phyloP scores from a whole-genome alignment of 2,888 invertebrate genomes.

The Cantharis rufa region DNA sequence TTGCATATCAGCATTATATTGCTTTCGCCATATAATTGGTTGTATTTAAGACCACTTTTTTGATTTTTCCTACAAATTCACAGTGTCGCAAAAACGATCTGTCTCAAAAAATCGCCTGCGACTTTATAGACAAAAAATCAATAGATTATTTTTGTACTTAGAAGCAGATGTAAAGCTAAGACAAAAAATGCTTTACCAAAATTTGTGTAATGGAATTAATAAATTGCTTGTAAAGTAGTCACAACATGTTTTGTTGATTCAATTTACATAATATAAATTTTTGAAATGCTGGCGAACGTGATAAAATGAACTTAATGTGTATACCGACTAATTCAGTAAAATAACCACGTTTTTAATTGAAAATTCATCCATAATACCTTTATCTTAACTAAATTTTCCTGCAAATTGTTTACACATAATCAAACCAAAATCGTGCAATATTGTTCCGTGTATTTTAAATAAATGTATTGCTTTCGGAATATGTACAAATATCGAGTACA shows the following conservation, averaged over 20 bases:
- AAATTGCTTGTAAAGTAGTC: not conserved
- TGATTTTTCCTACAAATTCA: no score
- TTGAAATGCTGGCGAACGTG: not conserved
- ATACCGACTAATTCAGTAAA: not conserved
- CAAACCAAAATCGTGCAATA: not conserved
- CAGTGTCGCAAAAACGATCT: no score
- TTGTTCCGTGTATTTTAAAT: not conserved
- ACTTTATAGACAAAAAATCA: no score
- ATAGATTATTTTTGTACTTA: no score
- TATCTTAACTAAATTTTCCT: not conserved
- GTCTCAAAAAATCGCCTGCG: no score
- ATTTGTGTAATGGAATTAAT: not conserved
- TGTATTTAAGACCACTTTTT: no score
- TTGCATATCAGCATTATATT: not conserved
- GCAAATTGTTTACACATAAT: not conserved
- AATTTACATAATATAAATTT: not conserved
- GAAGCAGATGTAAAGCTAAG: no score
- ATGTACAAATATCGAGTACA: not conserved
- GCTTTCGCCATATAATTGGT: no score
- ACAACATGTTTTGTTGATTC: not conserved
- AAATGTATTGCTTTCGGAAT: not conserved
- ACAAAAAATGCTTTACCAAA: not conserved
- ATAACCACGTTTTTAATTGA: not conserved
- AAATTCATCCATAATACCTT: not conserved
- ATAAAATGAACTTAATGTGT: not conserved